phyloP scores from a whole-genome alignment of 1,140 invertebrate genomes.

The Solenopsis fugax region DNA sequence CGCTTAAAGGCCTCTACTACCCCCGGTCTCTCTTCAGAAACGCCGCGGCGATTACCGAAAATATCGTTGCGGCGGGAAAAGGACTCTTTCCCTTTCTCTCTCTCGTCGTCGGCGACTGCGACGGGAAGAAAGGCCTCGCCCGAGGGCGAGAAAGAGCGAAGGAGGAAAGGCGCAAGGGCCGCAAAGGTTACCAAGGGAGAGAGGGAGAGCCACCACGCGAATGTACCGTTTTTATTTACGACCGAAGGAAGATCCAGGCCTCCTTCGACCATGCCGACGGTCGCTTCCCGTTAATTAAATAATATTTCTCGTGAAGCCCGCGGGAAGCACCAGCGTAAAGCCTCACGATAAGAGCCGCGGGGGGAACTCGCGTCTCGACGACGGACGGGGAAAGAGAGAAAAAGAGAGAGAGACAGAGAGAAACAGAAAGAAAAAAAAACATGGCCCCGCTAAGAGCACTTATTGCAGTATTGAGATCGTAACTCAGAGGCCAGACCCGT shows the following conservation, averaged over 20 bases:
- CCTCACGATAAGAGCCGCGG: constrained; percentile 73
- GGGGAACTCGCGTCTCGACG: constrained; percentile 64
- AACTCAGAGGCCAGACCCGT: constrained; percentile 80
- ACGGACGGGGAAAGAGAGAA: constrained; percentile 41
- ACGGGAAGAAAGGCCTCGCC: constrained; percentile 7
- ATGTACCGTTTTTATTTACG: constrained; percentile 83
- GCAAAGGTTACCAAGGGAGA: constrained; percentile 44
- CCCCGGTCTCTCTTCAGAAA: constrained; percentile 38
- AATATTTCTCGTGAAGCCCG: constrained; percentile 83
- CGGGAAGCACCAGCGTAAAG: constrained; percentile 77
- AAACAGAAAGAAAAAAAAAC: constrained; percentile 71
- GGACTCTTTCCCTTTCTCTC: constrained; percentile 46
- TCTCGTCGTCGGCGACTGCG: background rate
- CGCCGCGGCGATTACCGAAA: constrained; percentile 73
- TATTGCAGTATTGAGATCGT: constrained; percentile 86
- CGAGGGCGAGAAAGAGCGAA: background rate
- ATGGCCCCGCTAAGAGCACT: constrained; percentile 82
- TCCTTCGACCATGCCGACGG: constrained; percentile 65
- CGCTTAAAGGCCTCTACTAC: constrained; percentile 66
- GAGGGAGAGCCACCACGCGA: constrained; percentile 43
- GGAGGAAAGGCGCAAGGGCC: constrained; percentile 26
- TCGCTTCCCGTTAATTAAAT: constrained; percentile 84
- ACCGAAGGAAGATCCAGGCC: constrained; percentile 72
- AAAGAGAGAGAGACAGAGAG: background rate
- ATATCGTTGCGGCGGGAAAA: constrained; percentile 63